Base-by-base conservation (phyloP, 1,140 invertebrate genomes). In the Prorops nasuta region DNA sequence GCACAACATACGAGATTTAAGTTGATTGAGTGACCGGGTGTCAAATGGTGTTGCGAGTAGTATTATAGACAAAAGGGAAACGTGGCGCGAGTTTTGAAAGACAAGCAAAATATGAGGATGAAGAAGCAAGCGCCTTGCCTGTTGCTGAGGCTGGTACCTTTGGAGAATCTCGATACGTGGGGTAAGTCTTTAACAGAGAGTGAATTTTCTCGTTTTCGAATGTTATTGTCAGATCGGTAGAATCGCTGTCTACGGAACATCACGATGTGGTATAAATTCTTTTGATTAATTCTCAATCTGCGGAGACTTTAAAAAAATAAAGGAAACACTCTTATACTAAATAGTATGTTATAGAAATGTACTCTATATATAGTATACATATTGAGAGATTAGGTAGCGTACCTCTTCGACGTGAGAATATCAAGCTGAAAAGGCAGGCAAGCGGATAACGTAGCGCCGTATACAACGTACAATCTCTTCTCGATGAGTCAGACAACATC, bases 101-200 rank as follows among this genome's bases (percentile, higher is more conserved):
- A n/a, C n/a, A 19, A n/a, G 1, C 9, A 34, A 10, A 80, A 77
- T 59, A 85, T 85, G 83, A 81, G 83, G 75, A 80, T 85, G 64
- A 85, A 84, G 72, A 79, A 83, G 67, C 78, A 82, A 66, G 80
- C 81, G 49, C 81, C 83, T 58, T 84, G 83, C 63, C 78, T 85
- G 45, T 80, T 84, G 22, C 69, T 85, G 15, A 76, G 80, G 55
- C 81, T 83, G 45, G 79, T 81, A 58, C 82, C 82, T 49, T 64
- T 84, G 22, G 66, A 72, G 44, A 66, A 69, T 42, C 64, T 75
- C 36, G 78, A 79, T 37, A 69, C 74, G 51, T 78, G 79, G 70
- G 76, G 81, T 83, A 75, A 67, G 78, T 79, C 36, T 31, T 32
- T 22, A 39, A 42, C 32, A n/a, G 28, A 12, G 35, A 28, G 3